Percentiles rank a stretch among this genome's conserved stretches.
Evolutionary conservation across 2,888 invertebrate species (phyloP).

Genomic region (Epirrhoe alternata): DNA sequence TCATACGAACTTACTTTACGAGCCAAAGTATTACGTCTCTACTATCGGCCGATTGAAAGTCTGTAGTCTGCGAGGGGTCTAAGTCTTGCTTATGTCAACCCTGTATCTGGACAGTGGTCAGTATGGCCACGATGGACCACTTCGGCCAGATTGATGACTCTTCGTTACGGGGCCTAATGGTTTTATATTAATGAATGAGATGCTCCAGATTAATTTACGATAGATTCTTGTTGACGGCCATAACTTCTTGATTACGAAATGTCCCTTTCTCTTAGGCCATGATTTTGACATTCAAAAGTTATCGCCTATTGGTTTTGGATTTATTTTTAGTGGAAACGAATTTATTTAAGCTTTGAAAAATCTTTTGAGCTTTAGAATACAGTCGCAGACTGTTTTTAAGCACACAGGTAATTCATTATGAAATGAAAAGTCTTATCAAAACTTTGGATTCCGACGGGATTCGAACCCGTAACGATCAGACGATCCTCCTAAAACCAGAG

Average conservation of each 20-base stretch:
- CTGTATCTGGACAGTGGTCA: conserved; percentile 42
- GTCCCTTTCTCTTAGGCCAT: background rate
- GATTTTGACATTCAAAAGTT: background rate
- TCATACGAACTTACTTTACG: no score
- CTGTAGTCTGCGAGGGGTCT: no score
- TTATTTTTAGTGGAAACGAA: background rate
- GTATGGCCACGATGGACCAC: conserved; percentile 52
- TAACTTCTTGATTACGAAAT: conserved; percentile 9
- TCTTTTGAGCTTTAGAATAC: no score
- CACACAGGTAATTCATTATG: no score
- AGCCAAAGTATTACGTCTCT: no score
- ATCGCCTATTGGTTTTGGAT: background rate
- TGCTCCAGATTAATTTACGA: conserved; percentile 29
- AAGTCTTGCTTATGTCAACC: conserved; percentile 21
- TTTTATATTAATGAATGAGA: conserved; percentile 40
- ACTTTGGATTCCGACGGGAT: no score
- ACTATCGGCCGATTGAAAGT: no score
- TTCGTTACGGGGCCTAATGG: conserved; percentile 45
- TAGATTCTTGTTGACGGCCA: conserved; percentile 8
- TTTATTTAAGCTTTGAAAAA: background rate
- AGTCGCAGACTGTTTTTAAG: no score
- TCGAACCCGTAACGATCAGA: no score
- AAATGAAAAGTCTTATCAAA: no score
- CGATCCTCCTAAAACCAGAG: no score
- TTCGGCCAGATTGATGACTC: conserved; percentile 60